Base-by-base conservation (phyloP, 2,113 vertebrate genomes). In the Cricetomys ansorgei region DNA sequence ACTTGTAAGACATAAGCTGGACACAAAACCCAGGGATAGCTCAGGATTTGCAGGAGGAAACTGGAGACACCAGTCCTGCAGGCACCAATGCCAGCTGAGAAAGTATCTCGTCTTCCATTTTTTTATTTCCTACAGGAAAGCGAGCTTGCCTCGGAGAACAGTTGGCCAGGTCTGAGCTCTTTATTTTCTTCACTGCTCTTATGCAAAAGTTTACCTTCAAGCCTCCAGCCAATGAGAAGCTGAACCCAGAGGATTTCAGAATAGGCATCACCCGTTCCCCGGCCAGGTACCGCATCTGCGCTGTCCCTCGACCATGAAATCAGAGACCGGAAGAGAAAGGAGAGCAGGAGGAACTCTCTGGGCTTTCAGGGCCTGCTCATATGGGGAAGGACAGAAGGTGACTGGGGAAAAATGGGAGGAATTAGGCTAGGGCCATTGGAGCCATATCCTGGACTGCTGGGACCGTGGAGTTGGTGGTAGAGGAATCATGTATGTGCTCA, bases 111-210 rank as follows among this genome's bases (percentile, higher is more conserved):
- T 53, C 19, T 53, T 79, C 76, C 53, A 1, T n/a, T n/a, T n/a
- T 45, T 64, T 72, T 97, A 6, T 67, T 93, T 96, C 95, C 98
- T 27, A 0, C 98, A 99, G 99, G 99, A 91, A 99, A 98, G 69
- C 98, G 99, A 3, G 93, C 84, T 1, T 99, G 99, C 97, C 98
- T 98, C 17, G 99, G 99, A 0, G 99, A 99, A 96, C 72, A 98
- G 69, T 93, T 99, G 96, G 99, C 99, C 0, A 98, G 98, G 55
- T 88, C 98, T 1, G 99, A 99, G 96, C 97, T 84, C 15, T 99
- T 99, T 94, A 98, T 99, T 93, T 99, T 99, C 97, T 99, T 99
- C 72, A 98, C 99, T 5, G 84, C 95, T 89, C 98, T 99, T 73
- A 76, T 99, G 48, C 99, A 99, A 98, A 99, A 98, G 69, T 99